phyloP scores from a whole-genome alignment of 2,888 invertebrate genomes.

The Eumerus sabulonum region DNA sequence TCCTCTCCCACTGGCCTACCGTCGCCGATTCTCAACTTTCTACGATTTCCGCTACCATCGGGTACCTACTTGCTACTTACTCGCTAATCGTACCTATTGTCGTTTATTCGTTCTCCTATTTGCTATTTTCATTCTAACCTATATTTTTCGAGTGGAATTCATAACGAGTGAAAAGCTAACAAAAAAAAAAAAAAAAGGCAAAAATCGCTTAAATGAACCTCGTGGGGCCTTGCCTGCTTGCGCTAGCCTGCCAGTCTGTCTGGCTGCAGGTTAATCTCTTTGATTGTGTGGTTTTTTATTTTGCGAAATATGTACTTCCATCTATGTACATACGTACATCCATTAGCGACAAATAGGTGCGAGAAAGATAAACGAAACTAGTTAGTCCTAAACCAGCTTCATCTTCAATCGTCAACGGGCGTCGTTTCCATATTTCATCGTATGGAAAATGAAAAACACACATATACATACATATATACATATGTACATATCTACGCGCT shows the following conservation, averaged over 20 bases:
- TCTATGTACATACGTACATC: too few species aligned
- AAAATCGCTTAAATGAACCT: constrained; percentile 18
- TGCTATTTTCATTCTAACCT: constrained; percentile 23
- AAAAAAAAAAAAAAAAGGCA: too few species aligned
- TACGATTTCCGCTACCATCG: background rate
- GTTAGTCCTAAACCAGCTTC: constrained; percentile 43
- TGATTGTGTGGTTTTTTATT: background rate
- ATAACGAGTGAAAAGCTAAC: too few species aligned
- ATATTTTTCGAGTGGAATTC: constrained; percentile 30
- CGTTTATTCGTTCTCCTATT: background rate
- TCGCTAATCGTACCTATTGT: background rate
- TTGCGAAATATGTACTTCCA: background rate
- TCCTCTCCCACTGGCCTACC: background rate
- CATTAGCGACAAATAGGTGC: background rate
- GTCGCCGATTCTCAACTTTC: background rate
- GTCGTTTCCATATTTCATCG: constrained; percentile 19
- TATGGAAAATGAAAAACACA: constrained; percentile 1
- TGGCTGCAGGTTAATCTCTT: too few species aligned
- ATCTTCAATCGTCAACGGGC: constrained; percentile 8
- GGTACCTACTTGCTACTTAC: background rate
- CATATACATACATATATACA: too few species aligned
- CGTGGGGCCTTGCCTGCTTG: constrained; percentile 3
- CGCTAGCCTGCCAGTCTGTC: constrained; percentile 1
- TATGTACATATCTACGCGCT: too few species aligned
- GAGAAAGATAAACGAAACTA: background rate